These are phyloP conservation scores for Hirudo medicinalis DNA, from an alignment of 1,140 invertebrate genomes.

Conservation along the genomic window DNA sequence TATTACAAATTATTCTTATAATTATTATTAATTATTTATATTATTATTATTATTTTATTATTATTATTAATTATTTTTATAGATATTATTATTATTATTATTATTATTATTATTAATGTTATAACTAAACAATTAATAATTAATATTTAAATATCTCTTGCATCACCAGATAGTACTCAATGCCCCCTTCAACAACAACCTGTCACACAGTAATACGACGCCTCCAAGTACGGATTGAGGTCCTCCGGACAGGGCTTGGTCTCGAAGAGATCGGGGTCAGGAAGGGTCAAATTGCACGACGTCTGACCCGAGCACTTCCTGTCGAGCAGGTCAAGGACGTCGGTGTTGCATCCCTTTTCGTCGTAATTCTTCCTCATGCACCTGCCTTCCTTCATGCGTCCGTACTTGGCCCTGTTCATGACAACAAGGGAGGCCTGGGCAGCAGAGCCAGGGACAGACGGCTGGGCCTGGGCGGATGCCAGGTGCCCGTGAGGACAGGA, in stretches of 20 bases:
- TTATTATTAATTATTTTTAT: too few species aligned
- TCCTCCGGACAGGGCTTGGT: conserved; percentile 20
- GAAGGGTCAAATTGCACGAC: conserved; percentile 16
- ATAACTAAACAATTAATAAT: too few species aligned
- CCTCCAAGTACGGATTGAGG: conserved; percentile 21
- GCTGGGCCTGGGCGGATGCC: too few species aligned
- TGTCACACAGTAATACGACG: conserved; percentile 10
- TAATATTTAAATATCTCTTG: too few species aligned
- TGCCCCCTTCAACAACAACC: neutral
- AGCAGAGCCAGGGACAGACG: too few species aligned
- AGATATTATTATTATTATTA: too few species aligned
- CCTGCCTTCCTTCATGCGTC: conserved; percentile 14
- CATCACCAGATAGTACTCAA: neutral
- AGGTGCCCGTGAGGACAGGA: too few species aligned
- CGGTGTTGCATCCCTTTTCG: conserved; percentile 4
- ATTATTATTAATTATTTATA: too few species aligned
- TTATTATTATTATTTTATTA: too few species aligned
- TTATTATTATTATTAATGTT: too few species aligned
- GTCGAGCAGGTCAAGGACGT: neutral
- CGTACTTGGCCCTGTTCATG: conserved; percentile 16
- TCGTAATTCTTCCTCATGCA: conserved; percentile 17
- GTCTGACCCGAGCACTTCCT: conserved; percentile 4
- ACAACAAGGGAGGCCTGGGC: neutral
- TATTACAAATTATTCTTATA: too few species aligned
- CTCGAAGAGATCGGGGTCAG: conserved; percentile 16